Evolutionary conservation across 2,797 vertebrate genomes (phyloP).

Genomic region (Tadarida brasiliensis): DNA sequence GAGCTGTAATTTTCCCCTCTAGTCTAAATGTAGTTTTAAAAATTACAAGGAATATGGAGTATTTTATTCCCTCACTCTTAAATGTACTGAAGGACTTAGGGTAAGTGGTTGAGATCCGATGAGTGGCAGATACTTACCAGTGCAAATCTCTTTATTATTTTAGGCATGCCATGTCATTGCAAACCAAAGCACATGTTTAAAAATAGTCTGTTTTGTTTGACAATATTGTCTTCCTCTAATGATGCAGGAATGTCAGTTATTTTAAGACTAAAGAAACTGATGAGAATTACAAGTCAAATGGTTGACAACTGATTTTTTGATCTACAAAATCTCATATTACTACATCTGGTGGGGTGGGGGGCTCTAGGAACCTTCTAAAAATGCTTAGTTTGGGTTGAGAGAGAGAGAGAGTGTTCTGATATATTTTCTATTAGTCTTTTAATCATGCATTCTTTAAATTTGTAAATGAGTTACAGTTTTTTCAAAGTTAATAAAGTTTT

Average conservation of each 20-base stretch:
- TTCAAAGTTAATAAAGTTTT: neutral
- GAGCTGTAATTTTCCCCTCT: neutral
- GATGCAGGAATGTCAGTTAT: conserved; percentile 64
- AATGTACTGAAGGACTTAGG: neutral
- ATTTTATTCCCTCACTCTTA: neutral
- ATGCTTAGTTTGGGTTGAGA: neutral
- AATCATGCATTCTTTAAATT: conserved; percentile 20
- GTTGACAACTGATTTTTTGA: conserved; percentile 18
- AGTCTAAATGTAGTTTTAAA: neutral
- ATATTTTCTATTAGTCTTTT: conserved; percentile 46
- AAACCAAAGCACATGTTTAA: conserved; percentile 62
- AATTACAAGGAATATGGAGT: neutral
- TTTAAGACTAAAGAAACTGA: conserved; percentile 69
- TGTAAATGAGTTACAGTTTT: neutral
- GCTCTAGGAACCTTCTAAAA: neutral
- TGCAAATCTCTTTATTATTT: conserved; percentile 23
- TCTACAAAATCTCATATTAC: neutral
- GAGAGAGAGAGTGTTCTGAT: too few relatives aligned
- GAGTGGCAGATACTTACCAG: neutral
- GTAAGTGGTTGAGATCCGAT: neutral
- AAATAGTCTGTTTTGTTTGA: conserved; percentile 66
- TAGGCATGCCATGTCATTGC: conserved; percentile 41
- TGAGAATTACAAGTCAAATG: conserved; percentile 24
- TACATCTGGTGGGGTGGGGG: fast-evolving
- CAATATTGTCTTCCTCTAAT: neutral